Evolutionary conservation across 2,113 vertebrate species (phyloP).

Genomic region (Clarias gariepinus): DNA sequence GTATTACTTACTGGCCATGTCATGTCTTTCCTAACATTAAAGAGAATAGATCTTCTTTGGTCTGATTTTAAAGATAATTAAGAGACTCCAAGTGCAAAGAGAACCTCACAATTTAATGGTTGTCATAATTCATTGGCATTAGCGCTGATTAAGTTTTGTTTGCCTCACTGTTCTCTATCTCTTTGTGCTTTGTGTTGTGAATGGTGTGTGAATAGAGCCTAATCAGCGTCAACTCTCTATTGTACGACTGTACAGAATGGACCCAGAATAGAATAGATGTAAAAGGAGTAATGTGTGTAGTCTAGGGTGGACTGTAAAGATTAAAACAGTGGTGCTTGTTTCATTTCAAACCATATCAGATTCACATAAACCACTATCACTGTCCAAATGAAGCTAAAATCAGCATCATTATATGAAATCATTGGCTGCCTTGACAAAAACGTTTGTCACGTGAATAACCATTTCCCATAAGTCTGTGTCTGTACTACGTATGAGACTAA

Average conservation of each 20-base stretch:
- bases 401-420: neutral
- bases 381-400: neutral
- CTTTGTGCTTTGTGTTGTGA: slow-evolving; percentile 19
- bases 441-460: neutral
- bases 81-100: neutral
- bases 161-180: slow-evolving; percentile 16
- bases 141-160: slow-evolving; percentile 7
- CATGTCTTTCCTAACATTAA: neutral
- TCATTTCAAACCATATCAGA: neutral
- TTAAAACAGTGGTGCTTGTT: neutral
- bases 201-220: slow-evolving; percentile 35
- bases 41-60: neutral
- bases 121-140: neutral
- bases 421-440: neutral
- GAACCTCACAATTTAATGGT: neutral
- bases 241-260: slow-evolving; percentile 18
- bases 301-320: neutral
- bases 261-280: neutral
- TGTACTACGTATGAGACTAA: neutral
- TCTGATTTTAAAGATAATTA: neutral
- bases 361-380: neutral
- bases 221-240: slow-evolving; percentile 35
- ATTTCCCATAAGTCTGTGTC: neutral
- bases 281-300: neutral
- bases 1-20: neutral